Evolutionary conservation across 2,797 vertebrate genomes (phyloP), one percentile per base, ranked within the genome.

Genomic region (Sitta carolinensis): DNA sequence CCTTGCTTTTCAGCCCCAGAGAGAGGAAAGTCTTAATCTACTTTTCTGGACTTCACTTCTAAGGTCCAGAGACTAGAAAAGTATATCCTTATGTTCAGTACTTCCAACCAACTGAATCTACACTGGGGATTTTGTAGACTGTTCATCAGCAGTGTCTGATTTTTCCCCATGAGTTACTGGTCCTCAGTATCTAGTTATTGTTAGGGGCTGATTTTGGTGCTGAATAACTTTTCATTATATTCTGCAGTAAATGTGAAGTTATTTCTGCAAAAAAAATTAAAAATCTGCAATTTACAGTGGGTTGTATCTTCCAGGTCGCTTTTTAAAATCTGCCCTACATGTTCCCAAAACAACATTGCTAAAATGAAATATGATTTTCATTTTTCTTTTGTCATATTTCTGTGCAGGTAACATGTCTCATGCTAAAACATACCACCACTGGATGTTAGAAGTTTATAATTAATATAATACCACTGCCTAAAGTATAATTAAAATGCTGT

Each of bases 401-500:
- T 47, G 36, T 84, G 45, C 62, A 61, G n/a, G 62, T 92, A 92
- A 54, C 19, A 42, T 90, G 59, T 25, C 27, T 70, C 36, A 29
- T 76, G 51, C 51, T 61, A 80, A 80, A 86, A 54, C 63, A 10
- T 70, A 64, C 72, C 48, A 70, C 50, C 47, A 38, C 34, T 47
- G 51, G 29, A 85, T 69, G 48, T 79, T 88, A 85, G 43, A 86
- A 59, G 36, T 86, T 92, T 95, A 57, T 90, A 81, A 93, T 94
- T 93, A 88, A 29, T 75, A 34, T 87, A 93, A 85, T 94, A 87
- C 66, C 93, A 84, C 96, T 94, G 88, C 74, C 80, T 82, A 61
- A 92, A 69, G 50, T 95, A 61, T 90, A 63, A 45, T 94, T 97
- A 57, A 94, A 96, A 94, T 84, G 48, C 81, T 84, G 72, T 89